Base-by-base conservation (phyloP, 2,888 invertebrate species). In the Eilema depressum region DNA sequence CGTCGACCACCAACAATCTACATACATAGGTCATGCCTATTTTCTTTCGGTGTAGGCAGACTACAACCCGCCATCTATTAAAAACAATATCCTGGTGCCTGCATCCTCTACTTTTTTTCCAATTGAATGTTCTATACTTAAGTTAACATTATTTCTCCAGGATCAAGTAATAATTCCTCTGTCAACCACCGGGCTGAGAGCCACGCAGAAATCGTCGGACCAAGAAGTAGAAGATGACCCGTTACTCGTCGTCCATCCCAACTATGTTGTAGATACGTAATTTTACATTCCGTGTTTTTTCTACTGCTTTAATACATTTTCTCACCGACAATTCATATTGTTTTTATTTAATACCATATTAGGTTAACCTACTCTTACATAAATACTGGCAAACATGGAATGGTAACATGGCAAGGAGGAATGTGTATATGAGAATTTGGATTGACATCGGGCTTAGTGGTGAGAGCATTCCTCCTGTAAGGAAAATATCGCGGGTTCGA, bases 221-320 rank as follows among this genome's bases (percentile, higher is more conserved):
- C 96, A 96, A 71, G 96, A 96, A 74, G 95, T 96, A 0, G 97
- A 97, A 72, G 97, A 97, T 47, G 98, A 99, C 92, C 98, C 99
- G 0, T 90, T 98, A 60, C 92, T 99, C 8, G 98, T 99, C 23
- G 99, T 99, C 0, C 99, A 99, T 96, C 99, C 99, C 0, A 99
- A 99, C 94, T 99, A 99, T 89, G 97, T 98, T 63, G 96, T 98
- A 63, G 98, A 98, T 78, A 90, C 94, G 53, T 93, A 87, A 81
- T 70, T 25, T 28, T 25, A 20, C 75, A 78, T 83, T 79, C 73
- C 75, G 41, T 71, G 72, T 66, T 75, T 80, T 37, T 30, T 26
- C 23, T 63, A 65, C 62, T 66, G 69, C 80, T 81, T 83, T 82
- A 68, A 67, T 61, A 61, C n/a, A 67, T 61, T 47, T 61, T 61